phyloP scores from a whole-genome alignment of 2,113 vertebrate genomes.

The Lophotis ruficrista region DNA sequence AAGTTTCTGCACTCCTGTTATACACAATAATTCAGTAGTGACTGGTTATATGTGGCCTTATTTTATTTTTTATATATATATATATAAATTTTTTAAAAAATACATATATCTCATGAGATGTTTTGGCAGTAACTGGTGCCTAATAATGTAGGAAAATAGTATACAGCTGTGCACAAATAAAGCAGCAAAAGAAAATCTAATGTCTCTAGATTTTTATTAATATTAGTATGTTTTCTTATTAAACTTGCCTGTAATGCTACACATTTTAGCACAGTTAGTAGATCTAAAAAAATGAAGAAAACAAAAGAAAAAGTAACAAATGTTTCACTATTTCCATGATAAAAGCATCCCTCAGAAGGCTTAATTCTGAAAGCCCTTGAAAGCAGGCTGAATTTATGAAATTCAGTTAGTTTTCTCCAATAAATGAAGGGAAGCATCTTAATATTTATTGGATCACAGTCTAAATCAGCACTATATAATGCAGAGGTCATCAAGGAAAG shows the following conservation, averaged over 20 bases:
- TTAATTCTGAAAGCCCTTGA: background rate
- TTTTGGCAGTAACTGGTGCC: background rate
- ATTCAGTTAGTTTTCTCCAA: background rate
- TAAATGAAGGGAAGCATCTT: background rate
- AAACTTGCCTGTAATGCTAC: background rate
- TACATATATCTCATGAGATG: background rate
- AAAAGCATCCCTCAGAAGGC: background rate
- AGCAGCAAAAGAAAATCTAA: background rate
- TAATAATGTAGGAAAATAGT: background rate
- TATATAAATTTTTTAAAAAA: too few species aligned
- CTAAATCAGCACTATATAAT: background rate
- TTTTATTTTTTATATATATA: background rate
- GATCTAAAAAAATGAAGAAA: background rate
- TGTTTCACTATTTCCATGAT: background rate
- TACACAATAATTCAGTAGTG: conserved; percentile 65
- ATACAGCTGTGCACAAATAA: background rate
- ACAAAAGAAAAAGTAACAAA: accelerated
- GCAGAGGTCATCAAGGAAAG: background rate
- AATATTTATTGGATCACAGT: background rate
- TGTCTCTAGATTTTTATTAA: background rate
- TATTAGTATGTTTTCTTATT: background rate
- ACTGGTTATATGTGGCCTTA: conserved; percentile 21
- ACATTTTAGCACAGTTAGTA: background rate
- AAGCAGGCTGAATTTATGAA: background rate
- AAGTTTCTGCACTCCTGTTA: conserved; percentile 68